Evolutionary conservation across 1,140 invertebrate genomes (phyloP).

Genomic region (Stegodyphus mimosarum): DNA sequence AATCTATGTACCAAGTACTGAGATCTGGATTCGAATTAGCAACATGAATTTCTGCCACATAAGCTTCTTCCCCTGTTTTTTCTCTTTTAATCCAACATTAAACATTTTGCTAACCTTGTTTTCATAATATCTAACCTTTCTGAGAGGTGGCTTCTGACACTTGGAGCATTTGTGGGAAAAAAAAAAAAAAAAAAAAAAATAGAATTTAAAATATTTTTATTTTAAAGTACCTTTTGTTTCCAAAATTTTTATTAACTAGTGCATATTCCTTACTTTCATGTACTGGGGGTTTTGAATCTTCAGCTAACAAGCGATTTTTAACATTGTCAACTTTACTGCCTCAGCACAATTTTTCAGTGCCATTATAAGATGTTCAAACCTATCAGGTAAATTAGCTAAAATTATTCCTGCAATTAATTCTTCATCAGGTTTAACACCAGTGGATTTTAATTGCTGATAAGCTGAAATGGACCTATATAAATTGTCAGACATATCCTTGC

Average conservation of each 20-base stretch:
- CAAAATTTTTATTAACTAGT: background rate
- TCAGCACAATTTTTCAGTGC: constrained; percentile 30
- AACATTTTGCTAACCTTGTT: background rate
- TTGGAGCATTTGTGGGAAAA: constrained; percentile 5
- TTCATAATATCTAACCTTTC: background rate
- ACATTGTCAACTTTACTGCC: constrained; percentile 11
- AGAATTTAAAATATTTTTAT: constrained; percentile 21
- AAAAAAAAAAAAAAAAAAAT: too few relatives aligned
- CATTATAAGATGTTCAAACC: constrained; percentile 24
- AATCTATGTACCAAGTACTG: constrained; percentile 9
- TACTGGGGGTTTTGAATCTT: background rate
- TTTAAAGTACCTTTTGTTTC: constrained; percentile 1
- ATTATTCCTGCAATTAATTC: too few relatives aligned
- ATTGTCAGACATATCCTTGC: constrained; percentile 17
- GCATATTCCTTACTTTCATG: background rate
- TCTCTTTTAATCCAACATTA: background rate
- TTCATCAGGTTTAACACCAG: too few relatives aligned
- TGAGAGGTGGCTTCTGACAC: background rate
- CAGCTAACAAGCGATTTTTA: constrained; percentile 12
- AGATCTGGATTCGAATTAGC: background rate
- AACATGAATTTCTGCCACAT: constrained; percentile 1
- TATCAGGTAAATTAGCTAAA: too few relatives aligned
- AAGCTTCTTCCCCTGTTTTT: background rate
- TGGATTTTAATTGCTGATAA: too few relatives aligned
- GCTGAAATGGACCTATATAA: too few relatives aligned